phyloP scores from a whole-genome alignment of 2,888 invertebrate species.

The Geotrupes spiniger region DNA sequence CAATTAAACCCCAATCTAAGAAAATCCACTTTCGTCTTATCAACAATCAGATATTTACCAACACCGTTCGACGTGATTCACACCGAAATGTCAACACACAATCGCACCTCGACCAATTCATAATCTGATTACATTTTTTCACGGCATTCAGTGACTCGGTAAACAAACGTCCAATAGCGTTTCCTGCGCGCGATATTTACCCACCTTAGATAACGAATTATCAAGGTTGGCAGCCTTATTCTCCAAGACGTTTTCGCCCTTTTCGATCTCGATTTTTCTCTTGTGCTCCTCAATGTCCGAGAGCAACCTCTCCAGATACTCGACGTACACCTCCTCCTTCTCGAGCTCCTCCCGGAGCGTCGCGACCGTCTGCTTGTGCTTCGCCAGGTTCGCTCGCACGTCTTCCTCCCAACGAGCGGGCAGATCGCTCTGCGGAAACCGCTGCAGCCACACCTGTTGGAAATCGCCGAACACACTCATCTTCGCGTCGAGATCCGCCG shows the following conservation, averaged over 20 bases:
- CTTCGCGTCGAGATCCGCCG: constrained; percentile 29
- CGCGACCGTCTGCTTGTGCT: constrained; percentile 83
- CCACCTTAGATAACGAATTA: constrained; percentile 33
- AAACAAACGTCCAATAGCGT: neutral
- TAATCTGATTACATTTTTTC: neutral
- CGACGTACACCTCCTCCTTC: constrained; percentile 87
- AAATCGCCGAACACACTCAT: constrained; percentile 91
- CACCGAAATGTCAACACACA: no score
- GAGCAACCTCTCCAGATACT: constrained; percentile 80
- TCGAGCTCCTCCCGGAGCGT: constrained; percentile 81
- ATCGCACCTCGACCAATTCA: no score
- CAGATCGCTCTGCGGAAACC: constrained; percentile 86
- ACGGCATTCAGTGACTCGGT: neutral
- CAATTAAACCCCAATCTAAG: no score
- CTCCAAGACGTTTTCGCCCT: constrained; percentile 26
- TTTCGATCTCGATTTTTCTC: constrained; percentile 52
- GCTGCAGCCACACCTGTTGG: constrained; percentile 87
- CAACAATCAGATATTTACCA: no score
- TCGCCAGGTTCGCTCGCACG: constrained; percentile 83
- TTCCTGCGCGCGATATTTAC: constrained; percentile 15
- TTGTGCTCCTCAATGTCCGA: constrained; percentile 84
- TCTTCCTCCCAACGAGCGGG: constrained; percentile 93
- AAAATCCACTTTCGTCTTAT: no score
- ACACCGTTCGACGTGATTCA: no score
- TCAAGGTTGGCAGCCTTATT: constrained; percentile 30